Evolutionary conservation across 2,888 invertebrate genomes (phyloP).

Genomic region (Diplolepis rosae): DNA sequence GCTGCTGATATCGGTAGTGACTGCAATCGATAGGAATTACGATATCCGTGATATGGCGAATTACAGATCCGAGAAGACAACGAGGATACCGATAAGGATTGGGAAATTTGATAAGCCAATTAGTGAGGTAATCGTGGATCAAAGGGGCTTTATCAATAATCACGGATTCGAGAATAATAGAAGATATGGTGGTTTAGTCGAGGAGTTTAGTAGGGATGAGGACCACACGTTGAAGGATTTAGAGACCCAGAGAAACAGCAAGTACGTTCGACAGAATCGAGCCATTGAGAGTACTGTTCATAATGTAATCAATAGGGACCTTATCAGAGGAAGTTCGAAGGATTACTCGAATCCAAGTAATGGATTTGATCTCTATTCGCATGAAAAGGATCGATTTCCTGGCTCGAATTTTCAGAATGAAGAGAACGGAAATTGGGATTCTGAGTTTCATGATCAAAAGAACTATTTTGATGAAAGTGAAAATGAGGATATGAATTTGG

Average conservation of each 20-base stretch:
- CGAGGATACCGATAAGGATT: not conserved
- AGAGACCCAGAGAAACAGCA: not conserved
- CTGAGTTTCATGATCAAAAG: slow-evolving; percentile 29
- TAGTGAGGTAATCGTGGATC: slow-evolving; percentile 2
- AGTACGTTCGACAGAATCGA: slow-evolving; percentile 47
- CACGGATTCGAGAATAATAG: slow-evolving; percentile 16
- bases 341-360: slow-evolving; percentile 7
- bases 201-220: not conserved
- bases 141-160: slow-evolving; percentile 18
- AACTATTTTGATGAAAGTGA: slow-evolving; percentile 26
- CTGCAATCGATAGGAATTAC: slow-evolving; percentile 23
- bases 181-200: slow-evolving; percentile 29
- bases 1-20: slow-evolving; percentile 14
- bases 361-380: not conserved
- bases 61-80: slow-evolving; percentile 30
- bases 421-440: slow-evolving; percentile 31
- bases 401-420: slow-evolving; percentile 29
- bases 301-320: slow-evolving; percentile 38
- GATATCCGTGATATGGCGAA: slow-evolving; percentile 13
- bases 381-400: slow-evolving; percentile 29
- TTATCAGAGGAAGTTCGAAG: not conserved
- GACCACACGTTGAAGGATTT: not conserved
- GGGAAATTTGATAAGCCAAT: not conserved
- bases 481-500: slow-evolving; percentile 36
- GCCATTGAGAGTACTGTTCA: slow-evolving; percentile 48